phyloP scores from a whole-genome alignment of 2,797 vertebrate species.

The Danionella dracula region DNA sequence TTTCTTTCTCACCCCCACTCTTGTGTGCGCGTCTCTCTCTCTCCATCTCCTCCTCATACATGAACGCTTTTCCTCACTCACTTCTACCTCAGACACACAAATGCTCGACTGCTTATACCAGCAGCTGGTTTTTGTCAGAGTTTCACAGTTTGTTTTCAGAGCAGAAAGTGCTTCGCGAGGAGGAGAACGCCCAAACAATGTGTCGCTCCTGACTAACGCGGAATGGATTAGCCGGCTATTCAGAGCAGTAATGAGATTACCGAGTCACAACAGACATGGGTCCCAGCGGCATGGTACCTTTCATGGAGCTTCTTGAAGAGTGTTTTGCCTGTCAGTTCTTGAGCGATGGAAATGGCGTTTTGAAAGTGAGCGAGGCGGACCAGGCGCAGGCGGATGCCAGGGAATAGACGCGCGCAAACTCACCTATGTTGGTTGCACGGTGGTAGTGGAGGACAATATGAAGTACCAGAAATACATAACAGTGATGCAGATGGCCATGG shows the following conservation, averaged over 20 bases:
- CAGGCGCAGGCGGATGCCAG: constrained; percentile 62
- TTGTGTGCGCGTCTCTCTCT: constrained; percentile 5
- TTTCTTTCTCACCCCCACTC: not conserved
- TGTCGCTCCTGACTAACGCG: constrained; percentile 60
- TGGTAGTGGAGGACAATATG: constrained; percentile 70
- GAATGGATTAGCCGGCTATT: constrained; percentile 77
- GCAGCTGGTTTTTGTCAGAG: constrained; percentile 20
- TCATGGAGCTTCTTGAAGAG: constrained; percentile 61
- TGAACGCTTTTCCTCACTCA: constrained; percentile 15
- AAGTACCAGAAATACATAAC: constrained; percentile 99
- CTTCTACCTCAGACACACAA: constrained; percentile 29
- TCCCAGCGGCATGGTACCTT: constrained; percentile 63
- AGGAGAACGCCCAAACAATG: constrained; percentile 56
- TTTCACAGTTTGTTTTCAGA: constrained; percentile 1
- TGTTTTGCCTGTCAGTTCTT: constrained; percentile 49
- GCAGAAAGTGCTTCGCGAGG: constrained; percentile 36
- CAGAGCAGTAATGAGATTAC: constrained; percentile 80
- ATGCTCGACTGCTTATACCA: constrained; percentile 29
- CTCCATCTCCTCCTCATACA: constrained; percentile 13
- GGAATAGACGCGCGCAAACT: constrained; percentile 65
- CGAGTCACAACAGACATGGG: constrained; percentile 65
- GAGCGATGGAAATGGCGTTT: constrained; percentile 65
- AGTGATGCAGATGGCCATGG: constrained; percentile 98
- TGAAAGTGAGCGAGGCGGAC: constrained; percentile 53
- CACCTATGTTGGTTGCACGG: constrained; percentile 72